Evolutionary conservation across 2,888 invertebrate genomes (phyloP), one percentile per base, ranked within the genome.

Genomic region (Alloplasta piceator): DNA sequence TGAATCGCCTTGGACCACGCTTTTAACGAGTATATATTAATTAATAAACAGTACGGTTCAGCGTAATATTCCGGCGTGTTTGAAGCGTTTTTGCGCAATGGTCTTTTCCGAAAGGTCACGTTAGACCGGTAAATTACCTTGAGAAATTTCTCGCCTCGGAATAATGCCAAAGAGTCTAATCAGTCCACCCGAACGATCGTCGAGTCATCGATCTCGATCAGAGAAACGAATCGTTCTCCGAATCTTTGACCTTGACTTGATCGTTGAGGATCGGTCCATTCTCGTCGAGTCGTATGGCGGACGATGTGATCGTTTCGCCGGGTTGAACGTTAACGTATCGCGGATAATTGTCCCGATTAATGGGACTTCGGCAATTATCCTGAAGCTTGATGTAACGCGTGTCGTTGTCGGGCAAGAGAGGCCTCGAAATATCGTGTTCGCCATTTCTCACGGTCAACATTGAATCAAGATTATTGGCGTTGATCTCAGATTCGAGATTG

Each of bases 281-380:
- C 14, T 87, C 87, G 36, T 86, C 80, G 52, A 85, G 70, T 26
- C 80, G 86, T 5, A 86, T 77, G 5, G 58, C 84, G 0, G 81
- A 77, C 1, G 73, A 43, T 38, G 70, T 36, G 6, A 38, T 14
- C 3, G 80, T 12, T 68, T 85, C 75, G 12, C 87, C 86, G 0
- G 89, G 89, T 52, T 89, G 88, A 6, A 90, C 73, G 66, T 90
- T 90, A 7, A 90, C 87, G 75, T 90, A 90, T 43, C 85, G 85
- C 12, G 83, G 83, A 56, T 73, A 66, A 48, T 76, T 70, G 6
- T 83, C 79, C 1, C 66, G 64, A 50, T 74, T 78, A 16, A 70
- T 76, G 7, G 67, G n/a, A 26, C 38, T 56, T 14, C 43, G 61
- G 0, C 41, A 38, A 16, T 73, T 60, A 1, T 73, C 63, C 10